Percentiles rank a stretch among this genome's conserved stretches.
phyloP scores from a whole-genome alignment of 2,113 vertebrate genomes.

The Chloebia gouldiae region DNA sequence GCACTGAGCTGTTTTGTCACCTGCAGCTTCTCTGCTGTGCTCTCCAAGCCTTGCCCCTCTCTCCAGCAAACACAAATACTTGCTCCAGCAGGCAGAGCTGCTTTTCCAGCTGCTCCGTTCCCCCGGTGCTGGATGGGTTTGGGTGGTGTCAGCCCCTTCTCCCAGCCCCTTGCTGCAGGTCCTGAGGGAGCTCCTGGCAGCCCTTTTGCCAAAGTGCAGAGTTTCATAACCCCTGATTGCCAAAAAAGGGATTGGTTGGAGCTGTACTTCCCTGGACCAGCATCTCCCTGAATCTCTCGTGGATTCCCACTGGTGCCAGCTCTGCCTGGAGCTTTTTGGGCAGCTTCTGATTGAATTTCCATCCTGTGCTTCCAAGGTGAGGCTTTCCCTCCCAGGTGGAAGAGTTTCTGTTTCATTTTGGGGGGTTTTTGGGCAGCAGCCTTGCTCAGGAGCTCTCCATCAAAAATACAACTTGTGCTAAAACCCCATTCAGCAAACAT shows the following conservation, averaged over 20 bases:
- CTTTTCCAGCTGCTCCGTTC: neutral
- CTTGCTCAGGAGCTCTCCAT: neutral
- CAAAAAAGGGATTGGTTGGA: too few relatives aligned
- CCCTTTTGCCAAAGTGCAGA: neutral
- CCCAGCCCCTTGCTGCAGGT: accelerated
- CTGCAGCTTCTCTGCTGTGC: neutral
- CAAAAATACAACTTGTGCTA: neutral
- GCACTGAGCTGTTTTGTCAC: neutral
- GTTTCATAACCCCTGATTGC: neutral
- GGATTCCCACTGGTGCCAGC: neutral
- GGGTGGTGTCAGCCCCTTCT: neutral
- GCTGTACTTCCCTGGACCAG: neutral
- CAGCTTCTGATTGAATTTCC: neutral
- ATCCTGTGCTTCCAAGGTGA: neutral
- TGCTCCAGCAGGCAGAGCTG: neutral
- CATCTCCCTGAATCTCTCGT: neutral
- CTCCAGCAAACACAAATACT: neutral
- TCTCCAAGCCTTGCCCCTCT: neutral
- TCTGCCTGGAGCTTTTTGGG: neutral
- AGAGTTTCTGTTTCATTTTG: neutral
- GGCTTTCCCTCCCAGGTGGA: neutral
- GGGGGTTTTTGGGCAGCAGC: neutral
- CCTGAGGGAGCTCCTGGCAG: neutral
- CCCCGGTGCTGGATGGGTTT: neutral
- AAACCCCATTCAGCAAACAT: neutral